Percentiles rank a stretch among this genome's conserved stretches.
Evolutionary conservation across 2,797 vertebrate species (phyloP).

Genomic region (Periophthalmus magnuspinnatus): DNA sequence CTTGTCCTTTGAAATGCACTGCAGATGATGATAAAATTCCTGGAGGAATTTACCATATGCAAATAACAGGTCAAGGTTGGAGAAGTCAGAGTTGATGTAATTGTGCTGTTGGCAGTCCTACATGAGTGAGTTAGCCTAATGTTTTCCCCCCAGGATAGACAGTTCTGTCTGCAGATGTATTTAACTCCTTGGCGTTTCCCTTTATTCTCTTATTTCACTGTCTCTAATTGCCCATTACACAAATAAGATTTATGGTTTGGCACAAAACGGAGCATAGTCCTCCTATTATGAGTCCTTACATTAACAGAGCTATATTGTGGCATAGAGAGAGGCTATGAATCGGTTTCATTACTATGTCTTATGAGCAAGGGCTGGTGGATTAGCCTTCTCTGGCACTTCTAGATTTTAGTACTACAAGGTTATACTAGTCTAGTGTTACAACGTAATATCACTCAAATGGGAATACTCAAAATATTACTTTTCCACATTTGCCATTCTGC

Average conservation of each 20-base stretch:
- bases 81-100: conserved; percentile 52
- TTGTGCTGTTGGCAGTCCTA: conserved; percentile 56
- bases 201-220: conserved; percentile 1
- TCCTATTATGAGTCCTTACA: neutral
- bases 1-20: conserved; percentile 40
- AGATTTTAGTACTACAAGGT: neutral
- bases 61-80: conserved; percentile 61
- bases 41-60: conserved; percentile 54
- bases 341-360: neutral
- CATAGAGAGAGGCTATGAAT: neutral
- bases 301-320: neutral
- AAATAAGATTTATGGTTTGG: conserved; percentile 8
- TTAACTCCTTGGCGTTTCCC: conserved; percentile 15
- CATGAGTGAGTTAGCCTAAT: conserved; percentile 47
- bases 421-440: neutral
- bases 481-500: neutral
- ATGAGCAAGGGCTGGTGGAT: neutral
- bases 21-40: conserved; percentile 49
- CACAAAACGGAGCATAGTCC: neutral
- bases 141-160: conserved; percentile 24
- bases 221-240: conserved; percentile 14
- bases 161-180: conserved; percentile 6
- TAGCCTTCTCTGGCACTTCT: neutral
- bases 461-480: neutral
- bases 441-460: neutral